Evolutionary conservation across 2,888 invertebrate species (phyloP).

Genomic region (Agapostemon virescens): DNA sequence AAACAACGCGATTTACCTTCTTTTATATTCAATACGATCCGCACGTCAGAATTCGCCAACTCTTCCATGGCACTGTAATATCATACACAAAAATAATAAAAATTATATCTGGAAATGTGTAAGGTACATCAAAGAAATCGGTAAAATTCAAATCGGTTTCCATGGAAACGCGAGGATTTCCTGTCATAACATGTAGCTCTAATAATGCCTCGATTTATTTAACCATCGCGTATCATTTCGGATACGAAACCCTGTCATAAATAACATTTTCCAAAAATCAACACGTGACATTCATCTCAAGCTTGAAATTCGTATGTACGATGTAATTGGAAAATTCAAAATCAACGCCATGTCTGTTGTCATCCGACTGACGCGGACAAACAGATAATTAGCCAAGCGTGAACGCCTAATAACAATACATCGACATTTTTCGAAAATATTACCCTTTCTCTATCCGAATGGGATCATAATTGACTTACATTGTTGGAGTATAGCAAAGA

Average conservation of each 20-base stretch:
- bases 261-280: not conserved
- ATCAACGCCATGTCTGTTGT: constrained; percentile 21
- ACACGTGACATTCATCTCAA: not conserved
- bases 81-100: constrained; percentile 49
- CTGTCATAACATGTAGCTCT: constrained; percentile 18
- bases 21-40: constrained; percentile 86
- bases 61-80: constrained; percentile 83
- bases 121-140: constrained; percentile 51
- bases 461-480: not conserved
- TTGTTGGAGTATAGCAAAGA: not conserved
- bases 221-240: not conserved
- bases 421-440: not conserved
- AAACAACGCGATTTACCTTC: constrained; percentile 81
- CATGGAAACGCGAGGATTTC: constrained; percentile 57
- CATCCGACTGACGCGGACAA: not conserved
- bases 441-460: not conserved
- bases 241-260: not conserved
- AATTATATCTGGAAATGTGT: constrained; percentile 51
- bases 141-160: constrained; percentile 57
- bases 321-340: constrained; percentile 39
- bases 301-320: not conserved
- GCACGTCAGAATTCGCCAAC: constrained; percentile 84
- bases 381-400: not conserved
- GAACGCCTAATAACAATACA: constrained; percentile 2
- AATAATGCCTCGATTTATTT: not conserved